Percentiles rank a stretch among this genome's conserved stretches.
These are phyloP conservation scores for Acleris cristana DNA, from an alignment of 2,888 invertebrate genomes.

Conservation along the genomic window DNA sequence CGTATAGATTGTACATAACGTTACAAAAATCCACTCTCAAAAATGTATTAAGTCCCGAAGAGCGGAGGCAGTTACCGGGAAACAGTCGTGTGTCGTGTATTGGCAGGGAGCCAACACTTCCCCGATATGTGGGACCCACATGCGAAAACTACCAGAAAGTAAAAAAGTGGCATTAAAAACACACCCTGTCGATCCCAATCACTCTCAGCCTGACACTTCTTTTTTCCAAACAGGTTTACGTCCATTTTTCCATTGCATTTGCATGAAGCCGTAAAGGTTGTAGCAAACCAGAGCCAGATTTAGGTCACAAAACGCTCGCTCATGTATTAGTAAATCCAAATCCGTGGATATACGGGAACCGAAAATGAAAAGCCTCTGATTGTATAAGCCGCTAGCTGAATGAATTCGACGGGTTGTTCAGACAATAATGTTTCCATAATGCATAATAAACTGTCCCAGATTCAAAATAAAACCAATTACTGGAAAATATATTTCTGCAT, in stretches of 20 bases:
- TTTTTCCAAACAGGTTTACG: constrained; percentile 26
- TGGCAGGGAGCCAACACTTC: constrained; percentile 30
- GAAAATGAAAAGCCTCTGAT: constrained; percentile 18
- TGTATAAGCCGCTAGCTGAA: constrained; percentile 24
- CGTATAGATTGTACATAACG: constrained; percentile 13
- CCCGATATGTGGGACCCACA: constrained; percentile 33
- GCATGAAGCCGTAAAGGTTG: constrained; percentile 6
- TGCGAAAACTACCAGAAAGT: constrained; percentile 30
- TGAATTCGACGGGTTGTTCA: constrained; percentile 15
- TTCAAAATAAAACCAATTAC: background rate
- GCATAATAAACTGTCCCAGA: background rate
- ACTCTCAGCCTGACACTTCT: constrained; percentile 27
- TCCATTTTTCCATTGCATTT: constrained; percentile 16
- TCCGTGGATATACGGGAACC: constrained; percentile 11
- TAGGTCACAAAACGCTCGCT: background rate
- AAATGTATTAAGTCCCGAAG: constrained; percentile 25
- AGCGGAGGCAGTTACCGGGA: constrained; percentile 32
- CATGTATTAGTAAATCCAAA: constrained; percentile 18
- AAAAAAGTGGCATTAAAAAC: constrained; percentile 33
- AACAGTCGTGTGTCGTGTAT: constrained; percentile 24
- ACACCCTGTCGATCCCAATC: constrained; percentile 36
- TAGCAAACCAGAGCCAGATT: background rate
- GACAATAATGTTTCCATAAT: constrained; percentile 3
- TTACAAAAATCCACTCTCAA: constrained; percentile 19
- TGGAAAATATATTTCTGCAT: too few species aligned